Evolutionary conservation across 2,113 vertebrate genomes (phyloP).

Genomic region (Todiramphus chloris): DNA sequence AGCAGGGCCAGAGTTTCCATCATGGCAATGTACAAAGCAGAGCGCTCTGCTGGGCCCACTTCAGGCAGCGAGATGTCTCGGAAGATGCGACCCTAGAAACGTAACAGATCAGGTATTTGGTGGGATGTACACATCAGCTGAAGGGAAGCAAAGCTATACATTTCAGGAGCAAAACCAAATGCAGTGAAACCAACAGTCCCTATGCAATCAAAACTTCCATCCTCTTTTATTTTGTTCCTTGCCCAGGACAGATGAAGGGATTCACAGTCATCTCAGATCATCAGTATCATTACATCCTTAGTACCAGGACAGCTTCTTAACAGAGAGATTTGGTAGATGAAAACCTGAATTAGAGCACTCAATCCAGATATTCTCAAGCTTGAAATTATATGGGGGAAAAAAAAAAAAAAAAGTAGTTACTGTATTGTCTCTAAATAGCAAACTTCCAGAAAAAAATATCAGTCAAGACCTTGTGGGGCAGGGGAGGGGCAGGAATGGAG

Average conservation of each 20-base stretch:
- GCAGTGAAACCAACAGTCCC: background rate
- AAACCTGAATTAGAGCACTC: background rate
- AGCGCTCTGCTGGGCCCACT: constrained; percentile 81
- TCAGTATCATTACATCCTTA: too few relatives aligned
- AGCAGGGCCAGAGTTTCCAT: constrained; percentile 84
- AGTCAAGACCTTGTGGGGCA: background rate
- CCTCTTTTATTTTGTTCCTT: background rate
- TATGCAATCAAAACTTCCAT: background rate
- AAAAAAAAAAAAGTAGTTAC: background rate
- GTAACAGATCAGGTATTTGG: background rate
- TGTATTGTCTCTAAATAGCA: background rate
- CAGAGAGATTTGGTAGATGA: background rate
- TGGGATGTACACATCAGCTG: background rate
- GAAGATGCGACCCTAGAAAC: constrained; percentile 88
- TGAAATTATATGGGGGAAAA: background rate
- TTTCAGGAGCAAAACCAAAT: background rate
- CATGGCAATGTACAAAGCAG: constrained; percentile 85
- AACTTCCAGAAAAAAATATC: background rate
- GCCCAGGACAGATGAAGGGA: background rate
- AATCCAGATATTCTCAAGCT: background rate
- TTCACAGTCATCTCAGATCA: background rate
- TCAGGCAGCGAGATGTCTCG: constrained; percentile 80
- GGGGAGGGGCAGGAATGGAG: background rate
- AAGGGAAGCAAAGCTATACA: background rate
- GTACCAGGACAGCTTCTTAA: background rate